Evolutionary conservation across 1,140 invertebrate genomes (phyloP), one percentile per base, ranked within the genome.

Genomic region (Venturia canescens): DNA sequence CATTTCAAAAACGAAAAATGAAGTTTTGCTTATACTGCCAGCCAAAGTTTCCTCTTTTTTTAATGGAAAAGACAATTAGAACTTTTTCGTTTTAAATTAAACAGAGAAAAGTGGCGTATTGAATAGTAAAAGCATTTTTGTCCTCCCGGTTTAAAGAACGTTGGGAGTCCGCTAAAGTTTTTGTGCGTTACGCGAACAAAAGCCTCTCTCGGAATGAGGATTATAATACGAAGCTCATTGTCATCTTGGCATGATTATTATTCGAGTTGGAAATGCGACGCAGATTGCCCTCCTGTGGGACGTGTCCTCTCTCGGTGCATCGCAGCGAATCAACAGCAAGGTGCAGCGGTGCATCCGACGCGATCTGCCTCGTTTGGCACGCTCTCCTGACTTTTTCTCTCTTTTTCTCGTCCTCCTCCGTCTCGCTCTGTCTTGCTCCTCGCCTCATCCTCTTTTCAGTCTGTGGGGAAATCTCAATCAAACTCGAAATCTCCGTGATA

Each of bases 331-430:
- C 66, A 69, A 69, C 26, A 31, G 66, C 66, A 69, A 31, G 66
- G 66, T 69, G 66, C 66, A 69, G 66, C 66, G 66, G 26, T 69
- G 27, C 66, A 69, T 69, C 66, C 29, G 15, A 31, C 27, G 9
- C 29, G 66, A 69, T 69, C 66, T 69, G 66, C 66, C 66, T 69
- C 66, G 66, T 69, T 69, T 69, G 66, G 27, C 66, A 69, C 66
- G 66, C 66, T 69, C 66, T 69, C 29, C 66, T 31, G 60, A 63
- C 60, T 63, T 63, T 26, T 26, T 23, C 23, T 26, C 60, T 63
- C 60, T 26, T 26, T 23, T 23, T 26, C 23, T 63, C 53, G 29
- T 50, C 16, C 23, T 38, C 16, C 27, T 63, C 23, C 31, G 26
- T 31, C 23, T 66, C 50, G 6, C 53, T 44, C 50, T 74, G 0